These are phyloP conservation scores for Tapirus terrestris DNA, from an alignment of 2,113 vertebrate species.

Conservation along the genomic window DNA sequence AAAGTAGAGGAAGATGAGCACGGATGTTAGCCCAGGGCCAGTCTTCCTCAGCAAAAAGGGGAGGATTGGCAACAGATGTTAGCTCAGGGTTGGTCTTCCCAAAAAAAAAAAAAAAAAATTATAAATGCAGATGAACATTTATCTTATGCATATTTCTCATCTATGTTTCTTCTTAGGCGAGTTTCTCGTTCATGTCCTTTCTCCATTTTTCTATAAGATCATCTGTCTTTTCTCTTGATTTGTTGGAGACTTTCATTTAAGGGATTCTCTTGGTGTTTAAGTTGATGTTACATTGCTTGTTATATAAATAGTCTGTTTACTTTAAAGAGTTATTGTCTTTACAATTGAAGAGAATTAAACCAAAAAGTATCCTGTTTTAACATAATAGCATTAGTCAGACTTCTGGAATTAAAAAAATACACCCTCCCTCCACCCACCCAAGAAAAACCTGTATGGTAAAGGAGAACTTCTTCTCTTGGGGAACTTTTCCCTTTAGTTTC, in stretches of 20 bases:
- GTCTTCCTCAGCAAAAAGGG: no score
- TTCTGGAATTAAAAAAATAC: background rate
- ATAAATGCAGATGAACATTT: background rate
- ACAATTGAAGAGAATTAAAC: background rate
- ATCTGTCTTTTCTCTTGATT: slow-evolving; percentile 4
- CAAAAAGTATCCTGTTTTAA: slow-evolving; percentile 36
- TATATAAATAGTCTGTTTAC: background rate
- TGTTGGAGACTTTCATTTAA: background rate
- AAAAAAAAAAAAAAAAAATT: no score
- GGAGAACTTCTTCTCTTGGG: slow-evolving; percentile 6
- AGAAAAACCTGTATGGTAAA: background rate
- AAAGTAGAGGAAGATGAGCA: no score
- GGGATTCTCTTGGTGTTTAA: background rate
- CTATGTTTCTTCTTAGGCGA: background rate
- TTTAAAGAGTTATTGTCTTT: background rate
- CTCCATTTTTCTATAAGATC: background rate
- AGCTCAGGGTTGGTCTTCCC: no score
- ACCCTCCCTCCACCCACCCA: no score
- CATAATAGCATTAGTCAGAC: background rate
- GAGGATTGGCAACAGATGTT: no score
- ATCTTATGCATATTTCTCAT: background rate
- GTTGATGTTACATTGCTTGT: background rate
- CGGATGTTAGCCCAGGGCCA: no score
- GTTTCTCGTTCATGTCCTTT: background rate
- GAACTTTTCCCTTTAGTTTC: background rate